Conservation (phyloP, 1,140 invertebrate genomes). For the Notospermus geniculatus region DNA sequence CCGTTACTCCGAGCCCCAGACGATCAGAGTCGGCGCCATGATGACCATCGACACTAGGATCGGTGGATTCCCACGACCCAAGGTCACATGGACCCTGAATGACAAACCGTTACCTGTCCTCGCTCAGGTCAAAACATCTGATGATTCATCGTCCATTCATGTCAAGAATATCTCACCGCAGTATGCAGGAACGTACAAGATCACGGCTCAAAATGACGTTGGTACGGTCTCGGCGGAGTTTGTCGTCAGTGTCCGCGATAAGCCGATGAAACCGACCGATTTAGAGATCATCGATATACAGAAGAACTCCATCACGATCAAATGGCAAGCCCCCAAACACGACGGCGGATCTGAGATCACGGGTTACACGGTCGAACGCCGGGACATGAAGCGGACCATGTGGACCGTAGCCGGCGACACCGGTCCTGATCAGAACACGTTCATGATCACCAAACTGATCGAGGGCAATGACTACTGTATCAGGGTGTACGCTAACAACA, state of each 20-base stretch:
- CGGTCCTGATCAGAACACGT: constrained; percentile 49
- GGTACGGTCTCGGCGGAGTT: constrained; percentile 50
- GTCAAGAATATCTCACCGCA: constrained; percentile 44
- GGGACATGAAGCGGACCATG: constrained; percentile 63
- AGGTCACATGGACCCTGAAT: constrained; percentile 83
- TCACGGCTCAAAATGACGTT: constrained; percentile 49
- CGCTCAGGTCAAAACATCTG: constrained; percentile 41
- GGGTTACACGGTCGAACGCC: constrained; percentile 38
- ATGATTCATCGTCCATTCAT: constrained; percentile 38
- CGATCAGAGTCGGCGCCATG: constrained; percentile 46
- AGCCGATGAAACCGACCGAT: constrained; percentile 80
- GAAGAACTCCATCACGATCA: constrained; percentile 64
- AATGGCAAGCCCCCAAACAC: constrained; percentile 28
- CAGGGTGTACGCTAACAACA: constrained; percentile 91
- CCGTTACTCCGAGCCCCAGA: constrained; percentile 43
- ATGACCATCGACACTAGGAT: constrained; percentile 58
- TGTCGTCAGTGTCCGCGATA: constrained; percentile 62
- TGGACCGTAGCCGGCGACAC: constrained; percentile 76
- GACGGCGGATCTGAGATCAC: constrained; percentile 29
- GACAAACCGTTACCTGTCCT: constrained; percentile 58
- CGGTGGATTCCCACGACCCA: constrained; percentile 88
- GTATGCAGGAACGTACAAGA: constrained; percentile 47
- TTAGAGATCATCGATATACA: constrained; percentile 87
- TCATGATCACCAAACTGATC: constrained; percentile 86
- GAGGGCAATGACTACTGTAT: constrained; percentile 90